phyloP scores from a whole-genome alignment of 2,888 invertebrate species.

The Neoaliturus tenellus region DNA sequence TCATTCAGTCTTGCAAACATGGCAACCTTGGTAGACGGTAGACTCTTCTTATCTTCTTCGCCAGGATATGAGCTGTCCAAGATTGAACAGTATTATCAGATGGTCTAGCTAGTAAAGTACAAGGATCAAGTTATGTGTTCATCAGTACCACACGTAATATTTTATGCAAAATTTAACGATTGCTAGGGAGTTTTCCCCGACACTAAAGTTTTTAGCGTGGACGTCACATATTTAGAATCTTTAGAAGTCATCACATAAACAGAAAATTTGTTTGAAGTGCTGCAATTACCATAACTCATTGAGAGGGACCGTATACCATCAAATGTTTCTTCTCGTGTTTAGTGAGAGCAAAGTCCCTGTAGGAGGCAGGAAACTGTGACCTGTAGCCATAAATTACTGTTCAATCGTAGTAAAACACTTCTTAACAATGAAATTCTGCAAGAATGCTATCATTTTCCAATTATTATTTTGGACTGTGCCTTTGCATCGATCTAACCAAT shows the following conservation, averaged over 20 bases:
- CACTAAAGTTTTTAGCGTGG: too few relatives aligned
- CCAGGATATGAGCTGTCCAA: too few relatives aligned
- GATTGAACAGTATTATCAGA: too few relatives aligned
- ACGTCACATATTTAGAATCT: too few relatives aligned
- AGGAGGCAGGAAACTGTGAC: constrained; percentile 64
- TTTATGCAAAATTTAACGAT: too few relatives aligned
- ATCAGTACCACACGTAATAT: too few relatives aligned
- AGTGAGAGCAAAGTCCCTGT: constrained; percentile 61
- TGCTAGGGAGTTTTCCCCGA: too few relatives aligned
- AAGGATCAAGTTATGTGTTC: too few relatives aligned
- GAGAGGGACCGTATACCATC: constrained; percentile 60
- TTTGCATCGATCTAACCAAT: constrained; percentile 64
- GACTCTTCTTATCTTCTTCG: too few relatives aligned
- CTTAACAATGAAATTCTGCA: constrained; percentile 49
- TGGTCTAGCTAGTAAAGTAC: too few relatives aligned
- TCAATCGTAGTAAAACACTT: constrained; percentile 63
- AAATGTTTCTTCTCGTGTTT: constrained; percentile 57
- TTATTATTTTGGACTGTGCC: constrained; percentile 67
- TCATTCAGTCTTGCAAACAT: too few relatives aligned
- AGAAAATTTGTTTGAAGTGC: constrained; percentile 34
- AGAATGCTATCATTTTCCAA: constrained; percentile 59
- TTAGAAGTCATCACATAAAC: constrained; percentile 10
- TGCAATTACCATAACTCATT: constrained; percentile 63
- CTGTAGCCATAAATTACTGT: constrained; percentile 64
- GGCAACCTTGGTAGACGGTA: background rate